phyloP scores from a whole-genome alignment of 2,888 invertebrate genomes.

The Lamproptera curius region DNA sequence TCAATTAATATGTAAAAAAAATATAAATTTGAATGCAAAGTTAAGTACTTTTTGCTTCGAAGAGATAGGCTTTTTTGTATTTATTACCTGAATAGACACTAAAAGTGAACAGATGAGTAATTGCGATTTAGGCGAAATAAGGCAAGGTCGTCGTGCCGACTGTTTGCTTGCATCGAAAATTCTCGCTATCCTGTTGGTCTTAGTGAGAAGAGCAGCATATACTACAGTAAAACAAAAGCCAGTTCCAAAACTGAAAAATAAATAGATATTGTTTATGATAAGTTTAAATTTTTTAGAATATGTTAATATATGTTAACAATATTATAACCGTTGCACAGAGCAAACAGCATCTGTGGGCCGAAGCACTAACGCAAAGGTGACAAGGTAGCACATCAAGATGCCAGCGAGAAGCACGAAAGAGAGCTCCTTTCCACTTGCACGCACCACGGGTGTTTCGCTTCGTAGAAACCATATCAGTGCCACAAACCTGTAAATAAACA shows the following conservation, averaged over 20 bases:
- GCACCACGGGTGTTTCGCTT: constrained; percentile 96
- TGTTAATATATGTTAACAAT: no score
- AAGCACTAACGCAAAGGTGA: constrained; percentile 94
- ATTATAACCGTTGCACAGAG: constrained; percentile 87
- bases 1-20: no score
- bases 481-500: constrained; percentile 81
- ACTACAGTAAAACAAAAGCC: constrained; percentile 98
- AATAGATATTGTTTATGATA: no score
- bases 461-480: constrained; percentile 87
- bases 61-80: no score
- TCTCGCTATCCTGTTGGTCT: constrained; percentile 97
- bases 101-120: constrained; percentile 91
- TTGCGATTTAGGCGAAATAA: constrained; percentile 95
- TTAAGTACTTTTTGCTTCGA: no score
- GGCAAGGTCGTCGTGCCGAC: constrained; percentile 93
- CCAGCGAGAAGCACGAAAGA: constrained; percentile 94
- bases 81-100: constrained; percentile 86
- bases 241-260: constrained; percentile 83
- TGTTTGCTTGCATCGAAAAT: constrained; percentile 97
- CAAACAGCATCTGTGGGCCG: constrained; percentile 92
- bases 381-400: constrained; percentile 92
- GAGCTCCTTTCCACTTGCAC: constrained; percentile 94
- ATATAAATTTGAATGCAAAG: no score
- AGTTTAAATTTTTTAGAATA: no score
- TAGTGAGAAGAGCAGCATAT: constrained; percentile 96